These are phyloP conservation scores for Ptychoptera contaminata DNA, from an alignment of 2,888 invertebrate species.

Conservation along the genomic window DNA sequence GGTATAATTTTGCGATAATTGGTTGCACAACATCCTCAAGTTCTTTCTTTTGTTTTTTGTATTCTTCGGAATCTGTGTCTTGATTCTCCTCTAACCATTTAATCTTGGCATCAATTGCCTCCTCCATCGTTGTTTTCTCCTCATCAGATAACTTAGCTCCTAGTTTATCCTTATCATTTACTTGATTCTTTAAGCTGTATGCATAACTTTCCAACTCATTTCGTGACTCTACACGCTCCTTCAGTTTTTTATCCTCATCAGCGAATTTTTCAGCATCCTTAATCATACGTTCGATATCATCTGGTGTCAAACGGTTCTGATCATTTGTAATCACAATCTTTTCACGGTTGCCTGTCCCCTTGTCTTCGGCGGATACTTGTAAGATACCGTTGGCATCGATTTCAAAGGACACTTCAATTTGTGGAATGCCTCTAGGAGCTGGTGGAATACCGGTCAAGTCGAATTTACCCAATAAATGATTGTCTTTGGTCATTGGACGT, in stretches of 20 bases:
- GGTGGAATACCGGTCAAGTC: constrained; percentile 95
- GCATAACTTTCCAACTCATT: constrained; percentile 96
- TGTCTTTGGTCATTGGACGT: constrained; percentile 99
- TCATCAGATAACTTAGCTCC: constrained; percentile 78
- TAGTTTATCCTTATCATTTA: constrained; percentile 91
- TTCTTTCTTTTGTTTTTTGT: constrained; percentile 89
- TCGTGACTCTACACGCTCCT: constrained; percentile 88
- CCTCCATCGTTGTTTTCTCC: constrained; percentile 89
- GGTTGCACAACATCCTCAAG: constrained; percentile 92
- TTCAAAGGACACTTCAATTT: constrained; percentile 89
- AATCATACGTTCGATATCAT: constrained; percentile 98
- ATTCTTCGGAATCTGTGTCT: constrained; percentile 81
- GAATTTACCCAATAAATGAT: constrained; percentile 96
- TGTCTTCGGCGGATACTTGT: constrained; percentile 96
- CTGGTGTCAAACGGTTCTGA: constrained; percentile 90
- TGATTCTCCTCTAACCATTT: constrained; percentile 96
- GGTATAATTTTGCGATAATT: constrained; percentile 92
- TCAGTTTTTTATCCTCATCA: constrained; percentile 94
- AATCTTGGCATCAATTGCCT: constrained; percentile 91
- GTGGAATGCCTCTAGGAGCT: constrained; percentile 82
- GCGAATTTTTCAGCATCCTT: constrained; percentile 98
- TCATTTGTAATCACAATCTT: constrained; percentile 99
- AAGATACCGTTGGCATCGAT: constrained; percentile 90
- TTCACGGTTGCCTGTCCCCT: constrained; percentile 96
- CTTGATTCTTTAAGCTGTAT: constrained; percentile 93